Percentiles rank a stretch among this genome's conserved stretches.
phyloP scores from a whole-genome alignment of 2,888 invertebrate species.

The Tupiocoris notatus region DNA sequence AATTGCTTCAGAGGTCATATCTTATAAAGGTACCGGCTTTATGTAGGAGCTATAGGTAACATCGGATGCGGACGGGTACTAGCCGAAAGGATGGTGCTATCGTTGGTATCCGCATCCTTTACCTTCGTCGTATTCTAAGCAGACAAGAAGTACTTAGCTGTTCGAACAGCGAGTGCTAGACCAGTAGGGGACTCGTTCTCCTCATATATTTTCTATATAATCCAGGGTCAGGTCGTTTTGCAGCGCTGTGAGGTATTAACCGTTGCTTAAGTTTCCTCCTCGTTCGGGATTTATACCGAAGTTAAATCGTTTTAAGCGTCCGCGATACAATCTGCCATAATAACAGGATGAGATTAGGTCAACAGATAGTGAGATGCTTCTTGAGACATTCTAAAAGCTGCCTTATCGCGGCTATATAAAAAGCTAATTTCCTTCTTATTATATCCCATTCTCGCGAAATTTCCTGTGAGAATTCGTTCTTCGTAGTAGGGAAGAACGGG shows the following conservation, averaged over 20 bases:
- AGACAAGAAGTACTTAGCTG: no score
- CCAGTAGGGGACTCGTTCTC: not conserved
- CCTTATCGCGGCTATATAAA: no score
- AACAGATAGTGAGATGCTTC: no score
- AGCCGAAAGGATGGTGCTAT: not conserved
- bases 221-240: conserved; percentile 11
- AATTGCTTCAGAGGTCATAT: conserved; percentile 27
- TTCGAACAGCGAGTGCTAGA: no score
- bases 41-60: conserved; percentile 22
- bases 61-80: not conserved
- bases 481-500: no score
- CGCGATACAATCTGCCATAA: not conserved
- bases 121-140: not conserved
- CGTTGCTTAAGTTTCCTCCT: not conserved
- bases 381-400: no score
- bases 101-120: not conserved
- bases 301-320: not conserved
- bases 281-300: not conserved
- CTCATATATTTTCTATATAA: conserved; percentile 4
- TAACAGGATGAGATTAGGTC: not conserved
- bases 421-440: no score
- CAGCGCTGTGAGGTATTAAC: not conserved
- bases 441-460: no score
- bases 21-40: conserved; percentile 29
- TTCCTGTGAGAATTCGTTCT: no score